Evolutionary conservation across 2,888 invertebrate species (phyloP), one percentile per base, ranked within the genome.

Genomic region (Lobophora halterata): DNA sequence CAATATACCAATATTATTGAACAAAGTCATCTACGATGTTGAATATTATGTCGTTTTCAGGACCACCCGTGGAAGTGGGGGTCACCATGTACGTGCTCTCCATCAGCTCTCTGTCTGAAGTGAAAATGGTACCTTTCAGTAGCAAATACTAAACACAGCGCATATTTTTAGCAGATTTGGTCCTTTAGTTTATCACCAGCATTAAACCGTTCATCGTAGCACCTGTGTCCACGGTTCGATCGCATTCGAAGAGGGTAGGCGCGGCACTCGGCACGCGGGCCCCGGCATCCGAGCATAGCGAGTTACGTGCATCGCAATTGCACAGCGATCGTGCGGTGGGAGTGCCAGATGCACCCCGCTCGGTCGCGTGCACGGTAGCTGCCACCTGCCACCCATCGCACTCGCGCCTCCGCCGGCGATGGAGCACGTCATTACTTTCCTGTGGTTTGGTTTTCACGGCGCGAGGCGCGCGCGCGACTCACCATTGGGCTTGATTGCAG

Each of bases 31-130:
- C n/a, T n/a, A n/a, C n/a, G n/a, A n/a, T 68, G 61, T 64, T 74
- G 65, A 79, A 61, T 76, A 61, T 78, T 81, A 59, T 83, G 67
- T 82, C 78, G 66, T 80, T 91, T 91, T 88, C 90, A 93, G 93
- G 92, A 89, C 91, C 91, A 79, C 93, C 94, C 67, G 94, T 94
- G 79, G 93, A 93, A 86, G 93, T 94, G 78, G 93, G 93, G 77
- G 93, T 94, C 81, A 93, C 94, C 85, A 93, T 94, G 91, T 93
- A 93, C 90, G 93, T 94, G 87, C 91, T 93, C 85, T 93, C 93
- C 87, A 95, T 94, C 90, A 93, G 93, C 89, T 93, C 93, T 75
- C 92, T 95, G 75, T 93, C 93, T 80, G 95, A 95, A 92, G 94
- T 93, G 78, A 92, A 93, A 90, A 94, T 94, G 87, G 87, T 86